These are phyloP conservation scores for Philopotamus ludificatus DNA, from an alignment of 1,140 invertebrate genomes.

Conservation along the genomic window DNA sequence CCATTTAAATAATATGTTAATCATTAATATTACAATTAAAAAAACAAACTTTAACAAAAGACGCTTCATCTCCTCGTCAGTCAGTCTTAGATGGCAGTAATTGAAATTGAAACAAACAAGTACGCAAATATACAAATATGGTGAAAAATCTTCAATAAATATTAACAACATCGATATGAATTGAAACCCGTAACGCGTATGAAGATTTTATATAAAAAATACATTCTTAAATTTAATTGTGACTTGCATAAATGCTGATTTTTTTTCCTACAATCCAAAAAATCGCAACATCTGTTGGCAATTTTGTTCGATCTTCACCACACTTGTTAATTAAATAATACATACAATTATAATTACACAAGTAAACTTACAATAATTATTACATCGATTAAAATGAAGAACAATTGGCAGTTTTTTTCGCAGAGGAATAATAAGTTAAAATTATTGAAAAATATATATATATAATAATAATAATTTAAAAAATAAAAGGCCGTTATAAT, in stretches of 20 bases:
- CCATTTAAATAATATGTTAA: not conserved
- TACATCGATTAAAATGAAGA: slow-evolving; percentile 4
- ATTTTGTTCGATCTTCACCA: slow-evolving; percentile 21
- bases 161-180: not conserved
- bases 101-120: slow-evolving; percentile 28
- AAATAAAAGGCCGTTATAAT: no score
- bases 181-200: slow-evolving; percentile 18
- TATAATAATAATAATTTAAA: not conserved
- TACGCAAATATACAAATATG: slow-evolving; percentile 26
- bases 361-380: slow-evolving; percentile 12
- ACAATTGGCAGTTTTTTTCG: slow-evolving; percentile 10
- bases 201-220: no score
- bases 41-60: slow-evolving; percentile 31
- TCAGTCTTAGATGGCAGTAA: slow-evolving; percentile 32
- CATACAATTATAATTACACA: not conserved
- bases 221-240: no score
- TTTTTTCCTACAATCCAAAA: not conserved
- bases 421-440: slow-evolving; percentile 12
- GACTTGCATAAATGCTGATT: no score
- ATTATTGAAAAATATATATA: not conserved
- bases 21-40: slow-evolving; percentile 13
- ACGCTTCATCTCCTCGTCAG: slow-evolving; percentile 24
- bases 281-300: not conserved
- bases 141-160: slow-evolving; percentile 20
- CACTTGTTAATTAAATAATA: slow-evolving; percentile 19